Conservation (phyloP, 2,113 vertebrate species). For the Chaetorhynchus papuensis region DNA sequence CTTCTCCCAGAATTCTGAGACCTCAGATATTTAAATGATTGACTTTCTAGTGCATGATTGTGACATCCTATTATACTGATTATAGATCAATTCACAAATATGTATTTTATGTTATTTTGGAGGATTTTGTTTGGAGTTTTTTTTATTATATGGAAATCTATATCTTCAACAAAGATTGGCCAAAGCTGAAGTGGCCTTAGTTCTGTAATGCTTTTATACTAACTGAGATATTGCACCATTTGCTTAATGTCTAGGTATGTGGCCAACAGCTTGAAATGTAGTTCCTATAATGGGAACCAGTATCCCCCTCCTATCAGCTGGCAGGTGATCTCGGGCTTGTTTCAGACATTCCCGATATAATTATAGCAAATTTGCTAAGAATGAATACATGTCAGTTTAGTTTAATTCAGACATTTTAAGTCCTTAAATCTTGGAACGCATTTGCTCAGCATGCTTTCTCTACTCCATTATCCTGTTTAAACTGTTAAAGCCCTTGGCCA, state of each 20-base stretch:
- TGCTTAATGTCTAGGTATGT: slow-evolving; percentile 28
- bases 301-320: slow-evolving; percentile 3
- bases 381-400: slow-evolving; percentile 35
- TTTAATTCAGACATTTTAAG: slow-evolving; percentile 57
- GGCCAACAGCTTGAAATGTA: slow-evolving; percentile 11
- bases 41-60: background rate
- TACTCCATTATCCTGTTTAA: slow-evolving; percentile 43
- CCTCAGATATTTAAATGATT: background rate
- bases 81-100: background rate
- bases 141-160: background rate
- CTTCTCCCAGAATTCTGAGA: background rate
- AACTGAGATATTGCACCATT: background rate
- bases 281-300: slow-evolving; percentile 8
- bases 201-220: background rate
- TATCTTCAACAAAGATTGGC: background rate
- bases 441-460: slow-evolving; percentile 45
- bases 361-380: slow-evolving; percentile 38
- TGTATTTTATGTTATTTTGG: background rate
- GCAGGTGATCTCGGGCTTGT: slow-evolving; percentile 18
- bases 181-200: background rate
- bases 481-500: slow-evolving; percentile 51
- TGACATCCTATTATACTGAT: background rate
- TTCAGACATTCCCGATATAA: slow-evolving; percentile 40
- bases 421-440: slow-evolving; percentile 30
- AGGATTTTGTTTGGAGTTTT: fast-evolving